These are phyloP conservation scores for Halcyon chelicuti DNA, from an alignment of 2,797 vertebrate species.

Conservation along the genomic window DNA sequence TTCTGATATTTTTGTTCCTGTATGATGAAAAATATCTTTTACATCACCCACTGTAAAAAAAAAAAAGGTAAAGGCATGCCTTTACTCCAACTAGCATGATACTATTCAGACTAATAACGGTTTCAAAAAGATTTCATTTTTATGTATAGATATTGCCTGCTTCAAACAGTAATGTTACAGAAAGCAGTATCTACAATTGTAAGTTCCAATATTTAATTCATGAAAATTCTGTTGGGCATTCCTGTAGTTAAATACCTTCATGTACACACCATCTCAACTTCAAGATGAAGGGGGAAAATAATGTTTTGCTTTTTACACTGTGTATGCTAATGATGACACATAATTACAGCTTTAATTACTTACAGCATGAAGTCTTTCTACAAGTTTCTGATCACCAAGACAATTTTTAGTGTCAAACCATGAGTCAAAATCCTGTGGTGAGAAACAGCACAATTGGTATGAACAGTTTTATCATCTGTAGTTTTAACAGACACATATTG, in stretches of 20 bases:
- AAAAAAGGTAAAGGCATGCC: neutral
- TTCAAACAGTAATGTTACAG: neutral
- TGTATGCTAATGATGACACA: neutral
- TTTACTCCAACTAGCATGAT: neutral
- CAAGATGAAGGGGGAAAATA: neutral
- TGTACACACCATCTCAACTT: neutral
- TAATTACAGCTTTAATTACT: slow-evolving; percentile 68
- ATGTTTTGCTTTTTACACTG: neutral
- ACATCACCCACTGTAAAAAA: neutral
- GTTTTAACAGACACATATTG: neutral
- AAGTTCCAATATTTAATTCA: neutral
- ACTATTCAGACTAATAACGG: neutral
- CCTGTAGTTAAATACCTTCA: neutral
- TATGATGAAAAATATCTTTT: neutral
- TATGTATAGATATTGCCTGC: neutral
- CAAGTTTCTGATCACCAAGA: slow-evolving; percentile 89
- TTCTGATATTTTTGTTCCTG: neutral
- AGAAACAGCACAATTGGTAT: slow-evolving; percentile 15
- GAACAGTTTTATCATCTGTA: neutral
- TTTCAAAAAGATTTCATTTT: neutral
- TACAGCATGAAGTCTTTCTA: slow-evolving; percentile 90
- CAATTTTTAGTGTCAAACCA: slow-evolving; percentile 94
- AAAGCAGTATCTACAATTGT: neutral
- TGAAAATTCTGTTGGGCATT: neutral
- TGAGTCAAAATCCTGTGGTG: slow-evolving; percentile 88